Base-by-base conservation (phyloP, 2,113 vertebrate species). In the Athene noctua region DNA sequence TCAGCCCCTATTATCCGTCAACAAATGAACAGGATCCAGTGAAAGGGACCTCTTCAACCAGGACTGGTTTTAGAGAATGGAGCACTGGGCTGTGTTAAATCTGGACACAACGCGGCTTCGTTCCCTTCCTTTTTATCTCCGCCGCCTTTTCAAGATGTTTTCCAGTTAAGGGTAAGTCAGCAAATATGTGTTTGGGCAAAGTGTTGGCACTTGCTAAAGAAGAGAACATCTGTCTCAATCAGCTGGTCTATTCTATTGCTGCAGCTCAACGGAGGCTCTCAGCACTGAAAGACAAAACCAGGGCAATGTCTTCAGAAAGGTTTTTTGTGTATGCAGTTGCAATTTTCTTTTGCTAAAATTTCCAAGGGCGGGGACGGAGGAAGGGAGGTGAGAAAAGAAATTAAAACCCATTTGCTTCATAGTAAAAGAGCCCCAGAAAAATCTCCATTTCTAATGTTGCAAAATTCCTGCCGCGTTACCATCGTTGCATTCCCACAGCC, bases 1-100 rank as follows among this genome's bases (percentile, higher is more conserved):
- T 97, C 96, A 86, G 95, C 92, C 91, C 96, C 98, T 98, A 98
- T 98, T 98, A 98, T 97, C 90, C 96, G 71, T 92, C 97, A 96
- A 98, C 98, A 98, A 98, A 98, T 98, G 97, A 98, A 97, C 97
- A 92, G 96, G 97, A 97, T 72, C 66, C 93, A 65, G 62, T 96
- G 95, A 97, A 98, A 98, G 96, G 97, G 92, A 97, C 92, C 97
- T 96, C 97, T 97, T 96, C 97, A 97, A 93, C 96, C 95, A 86
- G 94, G 96, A 93, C 97, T 36, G 66, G 97, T 62, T 91, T 73
- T 32, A 93, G 95, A 98, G 97, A 98, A 98, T 92, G 97, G 96
- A 88, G 90, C 86, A 63, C 90, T 71, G 98, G 97, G 98, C 97
- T 98, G 96, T 72, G 97, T 94, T 97, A 98, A 98, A 98, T 97